Evolutionary conservation across 1,140 invertebrate species (phyloP).

Genomic region (Nasonia longicornis): DNA sequence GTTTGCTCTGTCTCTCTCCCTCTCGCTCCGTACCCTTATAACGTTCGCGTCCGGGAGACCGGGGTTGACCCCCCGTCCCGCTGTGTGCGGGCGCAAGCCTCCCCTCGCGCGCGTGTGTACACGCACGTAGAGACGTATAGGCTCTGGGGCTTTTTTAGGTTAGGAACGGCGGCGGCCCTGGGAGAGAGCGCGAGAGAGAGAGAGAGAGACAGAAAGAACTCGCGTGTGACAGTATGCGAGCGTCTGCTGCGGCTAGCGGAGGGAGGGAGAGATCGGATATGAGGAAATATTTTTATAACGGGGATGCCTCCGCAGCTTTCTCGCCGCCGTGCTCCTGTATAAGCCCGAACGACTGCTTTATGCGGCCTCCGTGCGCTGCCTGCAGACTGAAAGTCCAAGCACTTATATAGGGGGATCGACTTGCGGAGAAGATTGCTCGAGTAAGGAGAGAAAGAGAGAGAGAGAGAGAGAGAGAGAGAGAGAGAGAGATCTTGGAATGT

Average conservation of each 20-base stretch:
- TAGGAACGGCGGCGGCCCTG: not conserved
- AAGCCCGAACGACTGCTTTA: not conserved
- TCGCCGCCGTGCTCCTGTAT: no score
- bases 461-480: no score
- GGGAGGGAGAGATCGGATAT: not conserved
- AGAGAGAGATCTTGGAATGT: no score
- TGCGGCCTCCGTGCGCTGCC: not conserved
- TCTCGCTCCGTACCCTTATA: not conserved
- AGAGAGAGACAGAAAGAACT: not conserved
- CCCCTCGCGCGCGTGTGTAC: not conserved
- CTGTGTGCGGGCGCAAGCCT: slow-evolving; percentile 4
- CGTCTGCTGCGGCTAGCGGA: no score
- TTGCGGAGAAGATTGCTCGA: not conserved
- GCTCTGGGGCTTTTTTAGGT: not conserved
- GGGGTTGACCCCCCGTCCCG: slow-evolving; percentile 23
- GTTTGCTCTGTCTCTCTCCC: not conserved
- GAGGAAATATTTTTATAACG: not conserved
- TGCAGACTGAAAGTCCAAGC: not conserved
- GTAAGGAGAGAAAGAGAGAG: no score
- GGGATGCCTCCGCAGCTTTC: not conserved
- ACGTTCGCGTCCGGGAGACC: slow-evolving; percentile 14
- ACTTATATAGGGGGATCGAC: no score
- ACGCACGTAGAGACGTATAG: not conserved
- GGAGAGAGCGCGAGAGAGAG: not conserved
- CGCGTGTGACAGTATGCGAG: not conserved